phyloP scores from a whole-genome alignment of 2,797 vertebrate genomes.

The Sternotherus odoratus region DNA sequence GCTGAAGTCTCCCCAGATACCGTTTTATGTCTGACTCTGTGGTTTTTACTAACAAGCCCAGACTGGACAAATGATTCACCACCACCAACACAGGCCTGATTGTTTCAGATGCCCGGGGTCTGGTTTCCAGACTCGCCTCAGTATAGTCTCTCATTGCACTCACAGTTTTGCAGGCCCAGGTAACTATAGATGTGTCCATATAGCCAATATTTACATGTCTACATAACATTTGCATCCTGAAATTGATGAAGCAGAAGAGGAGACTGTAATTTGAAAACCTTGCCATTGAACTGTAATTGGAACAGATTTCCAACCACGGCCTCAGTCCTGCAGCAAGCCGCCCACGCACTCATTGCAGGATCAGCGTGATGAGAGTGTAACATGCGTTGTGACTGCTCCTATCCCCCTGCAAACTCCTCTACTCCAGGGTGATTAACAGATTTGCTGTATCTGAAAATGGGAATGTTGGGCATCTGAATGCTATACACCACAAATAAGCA shows the following conservation, averaged over 20 bases:
- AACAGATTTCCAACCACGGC: background rate
- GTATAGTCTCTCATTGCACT: background rate
- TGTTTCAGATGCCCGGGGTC: background rate
- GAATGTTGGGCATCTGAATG: background rate
- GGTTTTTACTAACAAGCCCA: slow-evolving; percentile 37
- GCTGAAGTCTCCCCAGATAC: background rate
- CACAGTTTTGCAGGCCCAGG: background rate
- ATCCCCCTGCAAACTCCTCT: background rate
- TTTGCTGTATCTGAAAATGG: background rate
- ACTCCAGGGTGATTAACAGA: background rate
- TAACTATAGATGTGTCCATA: rapidly evolving
- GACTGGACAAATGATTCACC: background rate
- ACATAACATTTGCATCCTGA: background rate
- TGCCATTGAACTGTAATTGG: background rate
- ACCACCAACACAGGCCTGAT: rapidly evolving
- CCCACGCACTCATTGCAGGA: background rate
- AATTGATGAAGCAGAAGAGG: background rate
- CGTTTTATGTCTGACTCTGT: background rate
- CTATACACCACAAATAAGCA: background rate
- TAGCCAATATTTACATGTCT: background rate
- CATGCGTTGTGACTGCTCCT: background rate
- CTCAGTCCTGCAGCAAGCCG: background rate
- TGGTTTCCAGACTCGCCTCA: background rate
- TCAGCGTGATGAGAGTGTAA: background rate
- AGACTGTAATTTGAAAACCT: background rate